Conservation (phyloP, 2,113 vertebrate genomes). For the Corythaixoides concolor region DNA sequence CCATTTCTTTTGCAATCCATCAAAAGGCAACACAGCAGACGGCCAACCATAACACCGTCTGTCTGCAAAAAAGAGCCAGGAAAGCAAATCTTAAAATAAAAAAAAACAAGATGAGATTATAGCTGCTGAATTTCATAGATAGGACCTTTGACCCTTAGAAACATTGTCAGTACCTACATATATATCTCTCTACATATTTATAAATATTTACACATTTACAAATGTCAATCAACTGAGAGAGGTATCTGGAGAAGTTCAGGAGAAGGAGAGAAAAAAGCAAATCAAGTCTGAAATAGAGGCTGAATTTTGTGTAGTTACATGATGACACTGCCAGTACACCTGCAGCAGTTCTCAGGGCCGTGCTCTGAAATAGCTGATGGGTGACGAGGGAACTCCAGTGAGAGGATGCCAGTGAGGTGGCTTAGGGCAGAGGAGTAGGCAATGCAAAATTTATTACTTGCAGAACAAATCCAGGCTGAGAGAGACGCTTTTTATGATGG, state of each 20-base stretch:
- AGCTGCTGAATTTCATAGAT: neutral
- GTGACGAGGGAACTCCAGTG: neutral
- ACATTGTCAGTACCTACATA: neutral
- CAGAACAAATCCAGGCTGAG: neutral
- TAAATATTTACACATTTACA: neutral
- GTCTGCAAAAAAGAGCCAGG: neutral
- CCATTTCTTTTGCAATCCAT: neutral
- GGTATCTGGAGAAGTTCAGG: neutral
- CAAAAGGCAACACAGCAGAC: neutral
- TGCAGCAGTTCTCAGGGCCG: neutral
- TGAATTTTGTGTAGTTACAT: neutral
- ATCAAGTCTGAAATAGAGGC: neutral
- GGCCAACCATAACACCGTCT: neutral
- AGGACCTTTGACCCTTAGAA: neutral
- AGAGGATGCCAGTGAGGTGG: neutral
- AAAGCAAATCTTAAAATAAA: neutral
- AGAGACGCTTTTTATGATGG: neutral
- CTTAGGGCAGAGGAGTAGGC: neutral
- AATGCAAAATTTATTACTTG: neutral
- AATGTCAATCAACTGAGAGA: neutral
- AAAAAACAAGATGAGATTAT: neutral
- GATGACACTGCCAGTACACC: neutral
- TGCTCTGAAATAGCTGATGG: neutral
- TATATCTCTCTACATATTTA: neutral
- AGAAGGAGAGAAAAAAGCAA: neutral